Base-by-base conservation (phyloP, 2,113 vertebrate genomes). In the Indicator indicator region DNA sequence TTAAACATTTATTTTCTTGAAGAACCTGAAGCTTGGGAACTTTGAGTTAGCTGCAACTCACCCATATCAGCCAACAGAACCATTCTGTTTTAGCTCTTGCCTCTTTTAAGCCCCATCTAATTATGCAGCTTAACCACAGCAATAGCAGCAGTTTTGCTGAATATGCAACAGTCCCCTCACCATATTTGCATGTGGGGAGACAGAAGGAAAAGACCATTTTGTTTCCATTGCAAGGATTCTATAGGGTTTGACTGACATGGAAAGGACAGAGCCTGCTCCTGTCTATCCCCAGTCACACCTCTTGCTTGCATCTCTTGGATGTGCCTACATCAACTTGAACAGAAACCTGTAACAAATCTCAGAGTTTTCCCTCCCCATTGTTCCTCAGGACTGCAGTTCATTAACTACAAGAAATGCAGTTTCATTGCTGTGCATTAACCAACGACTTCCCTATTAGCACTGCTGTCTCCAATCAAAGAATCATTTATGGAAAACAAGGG, bases 401-500 rank as follows among this genome's bases (percentile, higher is more conserved):
- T 83, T 88, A 83, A 84, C 65, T 33, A 27, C 77, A 68, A 58
- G 74, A 48, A 81, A 74, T 2, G 19, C 74, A 23, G 70, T 72
- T 96, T 86, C 90, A 71, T 93, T 71, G 78, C 70, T 44, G 72
- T 59, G 71, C 92, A 67, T 85, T 89, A 88, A 73, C 75, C 63
- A 62, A 62, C 55, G 86, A 88, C 92, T 89, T 54, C n/a, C 82
- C 50, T 52, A 52, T 52, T 52, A 52, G 50, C 27, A 16, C 88
- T 89, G 88, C 92, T 83, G 93, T 70, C 93, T 96, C 90, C 90
- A 90, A 85, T 76, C 90, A 83, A 83, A 73, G 95, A 76, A 32
- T 89, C 96, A 80, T 94, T 96, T 94, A 95, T 42, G 69, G 93
- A 94, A 95, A 94, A 90, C 90, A 95, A 93, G 92, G 86, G 94